Percentiles rank a stretch among this genome's conserved stretches.
These are phyloP conservation scores for Eilema depressum DNA, from an alignment of 2,888 invertebrate species.

Conservation along the genomic window DNA sequence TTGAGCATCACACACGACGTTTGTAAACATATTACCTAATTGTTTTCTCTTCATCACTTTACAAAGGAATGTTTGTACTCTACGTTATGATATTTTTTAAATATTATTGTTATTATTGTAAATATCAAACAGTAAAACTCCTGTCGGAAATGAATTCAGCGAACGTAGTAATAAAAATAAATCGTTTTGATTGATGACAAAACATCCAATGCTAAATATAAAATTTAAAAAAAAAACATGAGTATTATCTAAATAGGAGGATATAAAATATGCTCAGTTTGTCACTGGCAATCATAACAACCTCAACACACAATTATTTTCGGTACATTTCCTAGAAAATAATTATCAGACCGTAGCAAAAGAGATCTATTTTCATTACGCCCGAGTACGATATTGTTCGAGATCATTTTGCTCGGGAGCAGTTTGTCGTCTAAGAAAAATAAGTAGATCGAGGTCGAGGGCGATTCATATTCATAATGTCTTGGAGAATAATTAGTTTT, in stretches of 20 bases:
- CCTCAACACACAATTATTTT: conserved; percentile 27
- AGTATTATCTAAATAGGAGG: neutral
- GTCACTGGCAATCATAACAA: conserved; percentile 17
- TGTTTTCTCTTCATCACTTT: neutral
- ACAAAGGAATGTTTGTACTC: neutral
- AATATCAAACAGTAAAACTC: neutral
- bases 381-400: conserved; percentile 55
- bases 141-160: no score
- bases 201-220: no score
- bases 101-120: conserved; percentile 5
- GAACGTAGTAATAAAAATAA: no score
- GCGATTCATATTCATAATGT: conserved; percentile 72
- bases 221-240: neutral
- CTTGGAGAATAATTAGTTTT: conserved; percentile 69
- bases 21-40: neutral
- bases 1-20: neutral
- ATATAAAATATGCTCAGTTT: conserved; percentile 1
- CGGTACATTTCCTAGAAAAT: conserved; percentile 35
- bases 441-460: conserved; percentile 52
- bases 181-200: no score
- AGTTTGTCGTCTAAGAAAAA: conserved; percentile 61
- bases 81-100: neutral
- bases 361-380: conserved; percentile 63
- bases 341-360: conserved; percentile 39
- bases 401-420: conserved; percentile 53